Evolutionary conservation across 2,888 invertebrate genomes (phyloP), one percentile per base, ranked within the genome.

Genomic region (Kryphioiulus occultus): DNA sequence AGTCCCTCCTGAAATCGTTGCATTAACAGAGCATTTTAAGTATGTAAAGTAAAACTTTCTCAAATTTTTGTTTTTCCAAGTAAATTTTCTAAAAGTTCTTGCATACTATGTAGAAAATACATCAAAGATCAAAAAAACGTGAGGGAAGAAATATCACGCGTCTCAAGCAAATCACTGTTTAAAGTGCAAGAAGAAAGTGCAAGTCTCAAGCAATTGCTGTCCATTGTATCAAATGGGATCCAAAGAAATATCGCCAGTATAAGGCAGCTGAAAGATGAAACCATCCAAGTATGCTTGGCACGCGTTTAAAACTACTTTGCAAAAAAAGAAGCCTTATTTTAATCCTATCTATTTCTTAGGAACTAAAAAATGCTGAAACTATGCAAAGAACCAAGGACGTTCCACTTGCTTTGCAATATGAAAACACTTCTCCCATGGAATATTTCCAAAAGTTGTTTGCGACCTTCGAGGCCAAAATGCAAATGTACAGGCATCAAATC

Each of bases 41-140:
- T 94, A 92, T 92, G 92, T 32, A 15, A 82, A 26, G 15, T 59
- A 2, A 59, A 59, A n/a, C 17, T 59, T 68, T 68, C 0, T 0
- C 26, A n/a, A 47, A 17, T 1, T 42, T 42, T 47, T 47, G 10
- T 68, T 22, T 26, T 84, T 82, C 88, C 7, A 35, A 87, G n/a
- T 30, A 19, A 22, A 30, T 32, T 4, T 30, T 7, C 0, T 10
- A 86, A 86, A 44, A 44, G 26, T 78, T 78, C 15, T 32, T 68
- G 26, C 88, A 85, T 47, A 0, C 87, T 88, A 90, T 90, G 10
- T 89, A 94, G 94, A 90, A 94, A 94, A 88, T 95, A 96, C 91
- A 95, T 97, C 0, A 97, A 97, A 92, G 95, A 95, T 88, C 97
- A 97, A 91, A 97, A 97, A 92, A 93, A 94, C 0, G 93, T 95